A percentile compares a stretch with the other conserved stretches of the same genome.
Evolutionary conservation across 2,888 invertebrate genomes (phyloP).

Genomic region (Standfussiana lucernea): DNA sequence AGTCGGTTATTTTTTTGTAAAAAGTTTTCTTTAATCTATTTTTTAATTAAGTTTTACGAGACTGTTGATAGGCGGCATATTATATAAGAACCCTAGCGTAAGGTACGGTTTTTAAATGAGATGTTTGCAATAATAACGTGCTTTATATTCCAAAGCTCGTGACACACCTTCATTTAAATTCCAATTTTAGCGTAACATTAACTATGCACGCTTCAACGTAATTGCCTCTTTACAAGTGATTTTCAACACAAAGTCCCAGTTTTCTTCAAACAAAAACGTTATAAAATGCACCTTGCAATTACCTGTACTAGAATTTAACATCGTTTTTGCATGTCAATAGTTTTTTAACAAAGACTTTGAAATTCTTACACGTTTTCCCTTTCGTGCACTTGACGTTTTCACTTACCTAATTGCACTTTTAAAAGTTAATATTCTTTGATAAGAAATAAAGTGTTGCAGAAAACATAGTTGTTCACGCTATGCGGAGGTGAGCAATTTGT

Average conservation of each 20-base stretch:
- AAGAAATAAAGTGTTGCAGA: slow-evolving; percentile 39
- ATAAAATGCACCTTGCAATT: slow-evolving; percentile 59
- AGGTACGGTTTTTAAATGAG: slow-evolving; percentile 48
- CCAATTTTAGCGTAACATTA: slow-evolving; percentile 50
- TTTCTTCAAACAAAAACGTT: slow-evolving; percentile 42
- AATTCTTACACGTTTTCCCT: slow-evolving; percentile 58
- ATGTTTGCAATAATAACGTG: slow-evolving; percentile 53
- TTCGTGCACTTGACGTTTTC: slow-evolving; percentile 65
- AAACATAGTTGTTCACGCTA: slow-evolving; percentile 49
- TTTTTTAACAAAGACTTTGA: slow-evolving; percentile 70
- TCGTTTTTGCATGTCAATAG: slow-evolving; percentile 71
- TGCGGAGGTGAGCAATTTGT: slow-evolving; percentile 39
- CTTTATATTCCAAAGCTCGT: slow-evolving; percentile 51
- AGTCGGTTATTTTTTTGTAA: too few species aligned
- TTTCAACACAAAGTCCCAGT: slow-evolving; percentile 43
- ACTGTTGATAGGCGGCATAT: slow-evolving; percentile 14
- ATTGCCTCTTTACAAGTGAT: slow-evolving; percentile 66
- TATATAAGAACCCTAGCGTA: slow-evolving; percentile 1
- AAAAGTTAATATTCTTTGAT: slow-evolving; percentile 56
- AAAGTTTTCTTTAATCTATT: slow-evolving; percentile 7
- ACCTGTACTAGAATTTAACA: slow-evolving; percentile 56
- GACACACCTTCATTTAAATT: slow-evolving; percentile 51
- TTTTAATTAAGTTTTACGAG: slow-evolving; percentile 20
- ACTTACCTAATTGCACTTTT: slow-evolving; percentile 65
- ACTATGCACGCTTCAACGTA: slow-evolving; percentile 48